Conservation (phyloP, 2,797 vertebrate species). For the Buphagus erythrorhynchus region DNA sequence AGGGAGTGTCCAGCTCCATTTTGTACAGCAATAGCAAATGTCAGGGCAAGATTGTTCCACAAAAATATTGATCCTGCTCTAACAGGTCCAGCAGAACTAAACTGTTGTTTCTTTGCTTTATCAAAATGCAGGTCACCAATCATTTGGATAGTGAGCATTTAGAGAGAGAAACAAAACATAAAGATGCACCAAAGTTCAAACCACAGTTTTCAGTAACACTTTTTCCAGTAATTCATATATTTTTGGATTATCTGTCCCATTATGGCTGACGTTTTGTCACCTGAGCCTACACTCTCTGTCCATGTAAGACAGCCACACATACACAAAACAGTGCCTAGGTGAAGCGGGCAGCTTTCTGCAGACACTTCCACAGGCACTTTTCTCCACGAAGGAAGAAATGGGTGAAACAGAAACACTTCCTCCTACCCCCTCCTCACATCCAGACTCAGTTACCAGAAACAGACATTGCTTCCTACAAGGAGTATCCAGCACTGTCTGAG, state of each 20-base stretch:
- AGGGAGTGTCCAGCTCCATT: background rate
- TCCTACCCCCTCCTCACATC: background rate
- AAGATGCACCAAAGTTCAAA: background rate
- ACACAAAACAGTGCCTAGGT: background rate
- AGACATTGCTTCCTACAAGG: background rate
- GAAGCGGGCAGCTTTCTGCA: background rate
- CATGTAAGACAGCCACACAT: background rate
- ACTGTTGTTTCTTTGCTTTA: background rate
- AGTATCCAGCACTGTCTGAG: background rate
- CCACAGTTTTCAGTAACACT: background rate
- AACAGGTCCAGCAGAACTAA: background rate
- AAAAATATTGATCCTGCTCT: background rate
- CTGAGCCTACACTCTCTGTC: background rate
- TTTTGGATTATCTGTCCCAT: background rate
- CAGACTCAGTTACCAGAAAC: background rate
- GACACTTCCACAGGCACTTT: background rate
- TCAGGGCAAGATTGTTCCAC: background rate
- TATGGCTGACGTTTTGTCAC: background rate
- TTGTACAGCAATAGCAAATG: background rate
- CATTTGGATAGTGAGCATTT: background rate
- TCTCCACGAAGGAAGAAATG: background rate
- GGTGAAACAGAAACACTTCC: background rate
- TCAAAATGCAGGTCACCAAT: background rate
- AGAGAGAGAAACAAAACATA: background rate
- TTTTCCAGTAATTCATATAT: background rate